Base-by-base conservation (phyloP, 2,888 invertebrate species). In the Serrognathus titanus region DNA sequence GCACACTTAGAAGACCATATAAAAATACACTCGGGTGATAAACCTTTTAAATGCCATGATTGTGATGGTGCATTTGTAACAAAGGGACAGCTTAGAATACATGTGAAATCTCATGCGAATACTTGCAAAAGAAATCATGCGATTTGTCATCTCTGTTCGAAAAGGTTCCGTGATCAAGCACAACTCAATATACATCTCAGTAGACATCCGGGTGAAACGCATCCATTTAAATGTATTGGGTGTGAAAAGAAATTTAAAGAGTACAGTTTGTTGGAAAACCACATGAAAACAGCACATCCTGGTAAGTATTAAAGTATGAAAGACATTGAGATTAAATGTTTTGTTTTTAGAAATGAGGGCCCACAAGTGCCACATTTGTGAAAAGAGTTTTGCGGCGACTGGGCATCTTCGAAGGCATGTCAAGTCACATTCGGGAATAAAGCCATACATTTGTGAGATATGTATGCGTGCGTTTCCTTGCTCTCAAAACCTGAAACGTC, bases 1-100 rank as follows among this genome's bases (percentile, higher is more conserved):
- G 74, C 71, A 0, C 75, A 75, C 61, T 61, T 75, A 39, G 72
- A 74, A 57, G 75, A 75, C 55, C 75, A 75, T 55, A 63, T 72
- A 41, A 71, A 70, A 53, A 73, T 70, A n/a, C 75, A 75, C 64
- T 71, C 74, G 40, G 69, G 57, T 12, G 74, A 75, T 4, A 60
- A 71, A 51, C 73, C 75, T 11, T 74, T 64, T 57, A 55, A 68
- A 41, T 75, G 75, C 58, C 68, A 68, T n/a, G 65, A 69, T 43
- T 75, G 75, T 57, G 69, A 73, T 40, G 64, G 71, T 53, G 59
- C 67, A 16, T 75, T 75, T 55, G 74, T 72, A 62, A 75, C 74
- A 1, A 71, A 72, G 55, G 66, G 72, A 7, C 62, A 73, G 36
- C 59, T 75, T 51, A 65, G 63, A 16, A 74, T 72, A 57, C 75